Conservation (phyloP, 2,797 vertebrate species). For the Mormyrops attenuatus region DNA sequence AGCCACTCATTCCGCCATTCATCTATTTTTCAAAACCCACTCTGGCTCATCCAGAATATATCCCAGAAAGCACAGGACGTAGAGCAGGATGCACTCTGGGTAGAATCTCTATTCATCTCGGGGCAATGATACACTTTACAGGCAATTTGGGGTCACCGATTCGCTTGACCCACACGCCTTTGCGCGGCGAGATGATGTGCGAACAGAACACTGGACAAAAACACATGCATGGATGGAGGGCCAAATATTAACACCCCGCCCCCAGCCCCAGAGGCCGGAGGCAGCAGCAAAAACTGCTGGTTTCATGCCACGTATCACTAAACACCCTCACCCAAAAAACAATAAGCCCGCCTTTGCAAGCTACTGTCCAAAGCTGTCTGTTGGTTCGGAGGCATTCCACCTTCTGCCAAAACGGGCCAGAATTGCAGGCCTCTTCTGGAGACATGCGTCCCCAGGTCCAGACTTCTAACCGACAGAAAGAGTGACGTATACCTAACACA, state of each 20-base stretch:
- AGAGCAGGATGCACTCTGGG: neutral
- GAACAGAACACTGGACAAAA: neutral
- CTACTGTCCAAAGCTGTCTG: neutral
- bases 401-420: neutral
- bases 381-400: neutral
- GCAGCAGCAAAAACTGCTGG: neutral
- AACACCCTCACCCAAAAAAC: neutral
- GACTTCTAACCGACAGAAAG: neutral
- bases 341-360: neutral
- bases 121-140: neutral
- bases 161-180: neutral
- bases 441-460: neutral
- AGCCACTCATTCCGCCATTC: neutral
- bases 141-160: neutral
- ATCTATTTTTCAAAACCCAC: constrained; percentile 3
- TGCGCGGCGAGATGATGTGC: neutral
- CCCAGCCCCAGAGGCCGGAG: neutral
- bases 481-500: neutral
- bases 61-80: neutral
- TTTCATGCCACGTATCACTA: neutral
- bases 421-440: neutral
- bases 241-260: neutral
- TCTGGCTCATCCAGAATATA: neutral
- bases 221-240: neutral
- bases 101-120: neutral